These are phyloP conservation scores for Zaprionus tsacasi DNA, from an alignment of 1,140 invertebrate species.

Conservation along the genomic window DNA sequence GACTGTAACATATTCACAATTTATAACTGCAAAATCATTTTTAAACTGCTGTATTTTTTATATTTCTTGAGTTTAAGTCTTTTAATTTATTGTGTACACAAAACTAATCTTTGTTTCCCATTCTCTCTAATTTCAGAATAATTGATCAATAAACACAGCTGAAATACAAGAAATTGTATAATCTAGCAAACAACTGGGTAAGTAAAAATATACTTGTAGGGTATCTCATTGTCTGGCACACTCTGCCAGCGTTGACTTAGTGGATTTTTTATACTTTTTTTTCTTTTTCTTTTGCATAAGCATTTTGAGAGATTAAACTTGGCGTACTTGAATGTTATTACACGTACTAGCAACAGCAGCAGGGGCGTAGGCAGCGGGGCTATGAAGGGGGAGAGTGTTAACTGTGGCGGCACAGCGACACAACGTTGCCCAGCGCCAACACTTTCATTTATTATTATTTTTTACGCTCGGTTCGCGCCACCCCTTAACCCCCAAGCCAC, in stretches of 20 bases:
- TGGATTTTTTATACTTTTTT: slow-evolving; percentile 63
- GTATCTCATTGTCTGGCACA: neutral
- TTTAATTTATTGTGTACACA: neutral
- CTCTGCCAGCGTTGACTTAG: neutral
- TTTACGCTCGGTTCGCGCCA: slow-evolving; percentile 65
- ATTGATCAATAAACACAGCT: neutral
- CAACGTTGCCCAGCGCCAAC: slow-evolving; percentile 64
- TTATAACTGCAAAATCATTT: neutral
- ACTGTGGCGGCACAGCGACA: slow-evolving; percentile 13
- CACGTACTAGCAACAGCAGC: slow-evolving; percentile 61
- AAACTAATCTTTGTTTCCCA: neutral
- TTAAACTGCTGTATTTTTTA: neutral
- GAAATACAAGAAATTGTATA: neutral
- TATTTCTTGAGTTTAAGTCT: neutral
- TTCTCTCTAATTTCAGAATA: neutral
- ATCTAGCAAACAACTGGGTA: neutral
- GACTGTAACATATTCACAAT: neutral
- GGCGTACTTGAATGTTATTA: slow-evolving; percentile 82
- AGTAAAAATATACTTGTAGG: neutral
- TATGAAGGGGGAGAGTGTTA: neutral
- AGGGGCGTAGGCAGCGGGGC: neutral
- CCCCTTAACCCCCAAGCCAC: slow-evolving; percentile 33
- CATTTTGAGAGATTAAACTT: slow-evolving; percentile 82
- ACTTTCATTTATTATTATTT: slow-evolving; percentile 83
- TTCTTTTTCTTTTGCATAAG: slow-evolving; percentile 76